Base-by-base conservation (phyloP, 2,797 vertebrate genomes). In the Bucorvus abyssinicus region DNA sequence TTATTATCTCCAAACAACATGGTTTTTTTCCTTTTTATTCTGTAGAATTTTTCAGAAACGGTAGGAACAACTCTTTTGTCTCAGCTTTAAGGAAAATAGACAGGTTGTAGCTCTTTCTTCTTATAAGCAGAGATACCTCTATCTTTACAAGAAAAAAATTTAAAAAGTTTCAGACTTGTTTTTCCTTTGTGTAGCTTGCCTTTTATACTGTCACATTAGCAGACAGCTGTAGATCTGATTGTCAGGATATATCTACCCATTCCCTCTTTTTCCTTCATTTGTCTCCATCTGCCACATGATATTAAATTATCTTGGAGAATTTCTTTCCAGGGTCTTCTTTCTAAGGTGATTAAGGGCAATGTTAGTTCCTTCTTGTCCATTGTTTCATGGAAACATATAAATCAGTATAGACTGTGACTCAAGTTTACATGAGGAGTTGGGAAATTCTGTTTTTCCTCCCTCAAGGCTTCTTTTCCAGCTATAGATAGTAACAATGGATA, bases 361-460 rank as follows among this genome's bases (percentile, higher is more conserved):
- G 65, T 89, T 95, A 89, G 77, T 92, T 90, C 91, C 83, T 95
- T 83, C 70, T 90, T 89, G 63, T 77, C 87, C 27, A 15, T 56
- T 69, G 55, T 93, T 96, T 84, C 59, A 22, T 80, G 81, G 91
- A 85, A 94, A 87, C 75, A 12, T 32, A 56, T 75, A 87, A 56
- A 87, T 92, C 32, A 61, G 27, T 71, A 3, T 32, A 61, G 68
- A 22, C 60, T 42, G 13, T 87, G 91, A 93, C 74, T 94, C 70
- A 94, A 20, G 20, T 79, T 91, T 90, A 76, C 60, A 57, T 0
- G 3, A 80, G 40, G 63, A 88, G 44, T 9, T 83, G 84, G 88
- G 92, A 92, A 94, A 93, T 96, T 93, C 49, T 38, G 56, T 14
- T 11, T 84, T 84, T 47, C 44, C 14, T 59, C 61, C 53, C 63